These are phyloP conservation scores for Symphodus melops DNA, from an alignment of 2,113 vertebrate species.

Conservation along the genomic window DNA sequence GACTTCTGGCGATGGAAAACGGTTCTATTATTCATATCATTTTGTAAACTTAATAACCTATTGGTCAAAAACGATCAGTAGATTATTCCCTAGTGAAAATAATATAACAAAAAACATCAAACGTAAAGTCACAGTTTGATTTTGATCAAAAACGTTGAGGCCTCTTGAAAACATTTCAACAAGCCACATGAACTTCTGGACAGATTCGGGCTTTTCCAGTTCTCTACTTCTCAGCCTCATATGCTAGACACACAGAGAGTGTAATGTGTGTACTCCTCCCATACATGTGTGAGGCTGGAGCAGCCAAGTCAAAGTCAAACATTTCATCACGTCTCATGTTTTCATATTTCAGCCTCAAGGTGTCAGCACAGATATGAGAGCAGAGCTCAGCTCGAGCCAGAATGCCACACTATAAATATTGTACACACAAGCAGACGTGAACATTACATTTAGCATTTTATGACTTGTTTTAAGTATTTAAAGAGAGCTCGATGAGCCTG, in stretches of 20 bases:
- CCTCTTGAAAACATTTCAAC: no score
- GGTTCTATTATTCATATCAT: no score
- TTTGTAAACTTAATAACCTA: no score
- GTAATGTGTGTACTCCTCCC: neutral
- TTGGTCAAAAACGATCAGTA: no score
- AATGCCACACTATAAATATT: neutral
- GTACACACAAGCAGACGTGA: neutral
- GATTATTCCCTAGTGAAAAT: no score
- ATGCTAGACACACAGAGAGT: neutral
- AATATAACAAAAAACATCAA: no score
- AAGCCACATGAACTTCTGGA: neutral
- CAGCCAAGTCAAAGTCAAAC: neutral
- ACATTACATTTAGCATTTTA: neutral
- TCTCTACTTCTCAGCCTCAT: neutral
- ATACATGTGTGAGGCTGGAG: neutral
- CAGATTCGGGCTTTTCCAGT: neutral
- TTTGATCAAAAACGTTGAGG: no score
- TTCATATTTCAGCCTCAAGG: neutral
- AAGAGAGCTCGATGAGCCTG: neutral
- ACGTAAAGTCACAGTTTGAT: no score
- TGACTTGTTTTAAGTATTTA: neutral
- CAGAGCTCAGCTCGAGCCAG: neutral
- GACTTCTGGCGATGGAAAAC: no score
- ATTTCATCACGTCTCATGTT: conserved; percentile 9
- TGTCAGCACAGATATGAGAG: neutral